These are phyloP conservation scores for Phalacrocorax carbo DNA, from an alignment of 2,113 vertebrate genomes.

Conservation along the genomic window DNA sequence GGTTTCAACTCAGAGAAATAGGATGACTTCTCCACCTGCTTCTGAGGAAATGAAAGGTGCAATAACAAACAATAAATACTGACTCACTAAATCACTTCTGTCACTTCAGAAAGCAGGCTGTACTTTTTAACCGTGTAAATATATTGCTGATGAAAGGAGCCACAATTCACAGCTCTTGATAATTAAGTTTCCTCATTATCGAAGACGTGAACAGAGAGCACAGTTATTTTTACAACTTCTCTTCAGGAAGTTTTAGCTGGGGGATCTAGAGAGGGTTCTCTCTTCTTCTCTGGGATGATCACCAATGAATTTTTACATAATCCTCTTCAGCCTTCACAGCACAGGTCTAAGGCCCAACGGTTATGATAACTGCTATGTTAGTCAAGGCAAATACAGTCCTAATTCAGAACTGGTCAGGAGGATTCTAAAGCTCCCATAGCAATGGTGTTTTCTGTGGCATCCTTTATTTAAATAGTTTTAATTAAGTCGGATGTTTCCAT, in stretches of 20 bases:
- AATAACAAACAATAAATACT: not conserved
- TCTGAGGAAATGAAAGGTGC: not conserved
- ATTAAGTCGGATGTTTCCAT: accelerated
- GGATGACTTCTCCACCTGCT: not conserved
- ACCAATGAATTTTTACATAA: not conserved
- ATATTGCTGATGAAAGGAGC: not conserved
- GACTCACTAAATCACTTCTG: not conserved
- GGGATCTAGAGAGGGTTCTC: not conserved
- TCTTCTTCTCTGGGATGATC: not conserved
- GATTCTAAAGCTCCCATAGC: not conserved
- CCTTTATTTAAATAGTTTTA: not conserved
- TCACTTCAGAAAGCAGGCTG: not conserved
- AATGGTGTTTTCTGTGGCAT: not conserved
- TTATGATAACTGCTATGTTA: accelerated
- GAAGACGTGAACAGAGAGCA: not conserved
- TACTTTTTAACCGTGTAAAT: not conserved
- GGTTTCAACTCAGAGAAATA: not conserved
- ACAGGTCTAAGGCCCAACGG: not conserved
- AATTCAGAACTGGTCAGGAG: not conserved
- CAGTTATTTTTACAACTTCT: not conserved
- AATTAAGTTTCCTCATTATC: not conserved
- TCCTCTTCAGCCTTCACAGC: not conserved
- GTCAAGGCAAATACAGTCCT: not conserved
- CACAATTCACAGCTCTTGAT: not conserved
- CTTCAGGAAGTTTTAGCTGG: not conserved